Base-by-base conservation (phyloP, 2,113 vertebrate genomes). In the Perognathus longimembris region DNA sequence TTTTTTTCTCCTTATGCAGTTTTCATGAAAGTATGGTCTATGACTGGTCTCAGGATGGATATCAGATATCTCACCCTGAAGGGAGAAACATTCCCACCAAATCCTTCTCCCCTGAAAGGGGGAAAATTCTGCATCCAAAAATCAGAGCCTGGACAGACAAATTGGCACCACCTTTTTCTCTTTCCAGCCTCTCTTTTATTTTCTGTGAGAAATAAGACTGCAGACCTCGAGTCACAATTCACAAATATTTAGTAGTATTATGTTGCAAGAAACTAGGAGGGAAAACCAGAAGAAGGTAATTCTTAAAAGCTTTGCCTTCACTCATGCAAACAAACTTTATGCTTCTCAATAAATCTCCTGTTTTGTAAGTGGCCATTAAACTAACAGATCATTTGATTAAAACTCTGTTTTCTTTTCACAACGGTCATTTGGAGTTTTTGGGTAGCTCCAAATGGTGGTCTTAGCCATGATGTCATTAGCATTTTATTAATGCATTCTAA, bases 241-340 rank as follows among this genome's bases (percentile, higher is more conserved):
- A 97, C 98, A 98, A 98, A 98, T 98, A 98, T 98, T 98, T 98
- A 97, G 95, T 96, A 97, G 97, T 98, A 98, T 98, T 98, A 98
- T 97, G 97, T 98, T 98, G 97, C 98, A 98, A 93, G 97, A 57
- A 92, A 81, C 63, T 64, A 32, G 18, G 69, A 70, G 66, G 45
- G 22, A 64, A 81, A 74, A 83, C 76, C 91, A 92, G 92, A 95
- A 93, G 92, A 98, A 98, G 97, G 98, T 98, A 98, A 98, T 97
- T 98, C 97, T 96, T 98, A 98, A 98, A 97, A 98, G 98, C 98
- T 97, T 92, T 97, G 96, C 94, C 92, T 96, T 97, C 96, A 96
- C 95, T 97, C 97, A 96, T 96, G 96, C 97, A 98, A 98, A 98
- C 97, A 97, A 96, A 97, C 97, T 98, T 98, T 98, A 98, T 97